Conservation (phyloP, 2,888 invertebrate genomes). For the Brachypalpus laphriformis region DNA sequence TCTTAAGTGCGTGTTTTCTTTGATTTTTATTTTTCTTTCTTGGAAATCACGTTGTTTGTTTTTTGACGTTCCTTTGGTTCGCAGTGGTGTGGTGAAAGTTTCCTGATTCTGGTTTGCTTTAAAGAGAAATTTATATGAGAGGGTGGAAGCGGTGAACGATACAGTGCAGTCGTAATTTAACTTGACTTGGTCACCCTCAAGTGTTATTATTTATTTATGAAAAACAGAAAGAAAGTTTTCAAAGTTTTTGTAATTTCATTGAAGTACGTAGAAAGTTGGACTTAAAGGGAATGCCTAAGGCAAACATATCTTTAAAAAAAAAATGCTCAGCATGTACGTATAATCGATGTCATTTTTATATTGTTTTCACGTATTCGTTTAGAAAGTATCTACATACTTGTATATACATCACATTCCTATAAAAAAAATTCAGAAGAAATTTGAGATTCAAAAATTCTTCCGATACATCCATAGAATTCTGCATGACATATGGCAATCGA, state of each 20-base stretch:
- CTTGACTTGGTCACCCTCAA: background rate
- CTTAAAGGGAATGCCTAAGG: no score
- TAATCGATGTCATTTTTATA: no score
- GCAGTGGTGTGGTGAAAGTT: background rate
- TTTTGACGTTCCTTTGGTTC: background rate
- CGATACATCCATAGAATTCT: no score
- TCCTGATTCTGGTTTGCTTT: background rate
- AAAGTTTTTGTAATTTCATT: background rate
- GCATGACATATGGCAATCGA: no score
- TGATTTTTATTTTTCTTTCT: background rate
- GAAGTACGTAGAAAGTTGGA: background rate
- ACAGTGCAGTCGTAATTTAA: background rate
- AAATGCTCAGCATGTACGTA: no score
- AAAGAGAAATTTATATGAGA: background rate
- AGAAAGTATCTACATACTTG: no score
- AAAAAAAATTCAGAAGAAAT: no score
- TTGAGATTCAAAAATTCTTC: no score
- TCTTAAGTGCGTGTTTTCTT: constrained; percentile 2
- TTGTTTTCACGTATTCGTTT: no score
- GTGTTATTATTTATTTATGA: background rate
- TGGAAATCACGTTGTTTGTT: background rate
- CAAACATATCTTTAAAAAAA: no score
- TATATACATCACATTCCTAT: no score
- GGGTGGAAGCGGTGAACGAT: background rate
- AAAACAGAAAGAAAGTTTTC: background rate